Conservation (phyloP, 2,888 invertebrate species). For the Darwinula stevensoni region DNA sequence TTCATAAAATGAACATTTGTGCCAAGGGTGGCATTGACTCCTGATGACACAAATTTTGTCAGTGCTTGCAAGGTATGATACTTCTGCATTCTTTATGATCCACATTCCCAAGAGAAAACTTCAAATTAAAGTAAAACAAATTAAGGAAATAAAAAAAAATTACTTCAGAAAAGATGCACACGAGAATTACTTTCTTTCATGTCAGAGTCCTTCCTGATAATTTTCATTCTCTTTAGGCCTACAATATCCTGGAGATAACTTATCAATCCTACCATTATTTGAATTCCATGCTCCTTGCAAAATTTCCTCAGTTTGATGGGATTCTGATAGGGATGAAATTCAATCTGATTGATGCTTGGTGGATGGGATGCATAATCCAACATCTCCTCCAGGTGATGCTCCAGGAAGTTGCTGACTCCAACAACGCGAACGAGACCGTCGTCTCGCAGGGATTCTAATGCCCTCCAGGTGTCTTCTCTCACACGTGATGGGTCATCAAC, state of each 20-base stretch:
- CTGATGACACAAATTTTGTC: too few relatives aligned
- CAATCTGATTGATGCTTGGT: slow-evolving; percentile 17
- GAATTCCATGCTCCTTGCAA: slow-evolving; percentile 14
- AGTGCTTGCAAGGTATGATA: too few relatives aligned
- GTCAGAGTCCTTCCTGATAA: too few relatives aligned
- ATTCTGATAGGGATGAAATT: slow-evolving; percentile 17
- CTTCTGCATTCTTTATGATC: too few relatives aligned
- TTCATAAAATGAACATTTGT: too few relatives aligned
- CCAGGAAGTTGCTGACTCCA: slow-evolving; percentile 16
- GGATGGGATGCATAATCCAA: slow-evolving; percentile 13
- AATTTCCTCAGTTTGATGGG: slow-evolving; percentile 12
- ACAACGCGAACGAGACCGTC: slow-evolving; percentile 14
- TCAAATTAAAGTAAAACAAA: too few relatives aligned
- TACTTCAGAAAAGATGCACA: too few relatives aligned
- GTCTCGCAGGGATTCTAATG: slow-evolving; percentile 15
- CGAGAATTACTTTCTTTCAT: too few relatives aligned
- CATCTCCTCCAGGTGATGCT: slow-evolving; percentile 13
- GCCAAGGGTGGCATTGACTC: too few relatives aligned
- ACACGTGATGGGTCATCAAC: slow-evolving; percentile 10
- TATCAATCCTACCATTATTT: slow-evolving; percentile 12
- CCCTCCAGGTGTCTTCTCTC: slow-evolving; percentile 16
- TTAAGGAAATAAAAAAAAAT: too few relatives aligned
- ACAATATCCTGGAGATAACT: not conserved
- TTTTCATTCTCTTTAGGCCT: too few relatives aligned
- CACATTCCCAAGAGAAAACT: too few relatives aligned